These are phyloP conservation scores for Tetranychus cinnabarinus DNA, from an alignment of 1,140 invertebrate genomes.

Conservation along the genomic window DNA sequence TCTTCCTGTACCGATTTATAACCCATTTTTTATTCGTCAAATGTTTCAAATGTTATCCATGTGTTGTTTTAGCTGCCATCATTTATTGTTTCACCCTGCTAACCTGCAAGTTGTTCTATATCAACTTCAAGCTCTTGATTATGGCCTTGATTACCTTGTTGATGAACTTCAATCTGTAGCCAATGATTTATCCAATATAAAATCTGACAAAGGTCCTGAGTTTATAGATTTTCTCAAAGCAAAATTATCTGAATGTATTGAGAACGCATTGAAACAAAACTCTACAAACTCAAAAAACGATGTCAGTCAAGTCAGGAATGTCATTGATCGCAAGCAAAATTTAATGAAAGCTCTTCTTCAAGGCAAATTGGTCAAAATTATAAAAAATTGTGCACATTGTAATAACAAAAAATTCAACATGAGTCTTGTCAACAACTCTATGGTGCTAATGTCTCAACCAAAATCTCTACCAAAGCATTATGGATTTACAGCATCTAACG, in stretches of 20 bases:
- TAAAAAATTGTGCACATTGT: slow-evolving; percentile 18
- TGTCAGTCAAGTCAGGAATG: slow-evolving; percentile 10
- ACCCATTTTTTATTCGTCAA: slow-evolving; percentile 63
- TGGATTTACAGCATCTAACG: not conserved
- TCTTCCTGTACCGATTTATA: slow-evolving; percentile 66
- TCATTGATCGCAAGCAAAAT: slow-evolving; percentile 14
- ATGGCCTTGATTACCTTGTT: slow-evolving; percentile 44
- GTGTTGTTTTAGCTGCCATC: slow-evolving; percentile 27
- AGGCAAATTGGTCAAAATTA: slow-evolving; percentile 10
- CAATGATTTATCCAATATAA: not conserved
- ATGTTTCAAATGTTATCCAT: slow-evolving; percentile 38
- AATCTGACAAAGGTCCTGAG: not conserved
- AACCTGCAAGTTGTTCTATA: slow-evolving; percentile 29
- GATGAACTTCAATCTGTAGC: slow-evolving; percentile 31
- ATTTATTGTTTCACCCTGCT: slow-evolving; percentile 16
- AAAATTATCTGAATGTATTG: not conserved
- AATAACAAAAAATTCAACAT: slow-evolving; percentile 3
- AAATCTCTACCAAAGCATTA: not conserved
- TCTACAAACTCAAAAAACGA: not conserved
- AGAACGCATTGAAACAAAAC: not conserved
- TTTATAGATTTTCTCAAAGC: not conserved
- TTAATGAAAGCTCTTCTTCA: slow-evolving; percentile 15
- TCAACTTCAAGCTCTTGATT: slow-evolving; percentile 47
- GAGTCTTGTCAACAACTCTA: slow-evolving; percentile 6
- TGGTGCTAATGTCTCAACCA: slow-evolving; percentile 2